These are phyloP conservation scores for Amiota minor DNA, from an alignment of 2,888 invertebrate genomes.

Conservation along the genomic window DNA sequence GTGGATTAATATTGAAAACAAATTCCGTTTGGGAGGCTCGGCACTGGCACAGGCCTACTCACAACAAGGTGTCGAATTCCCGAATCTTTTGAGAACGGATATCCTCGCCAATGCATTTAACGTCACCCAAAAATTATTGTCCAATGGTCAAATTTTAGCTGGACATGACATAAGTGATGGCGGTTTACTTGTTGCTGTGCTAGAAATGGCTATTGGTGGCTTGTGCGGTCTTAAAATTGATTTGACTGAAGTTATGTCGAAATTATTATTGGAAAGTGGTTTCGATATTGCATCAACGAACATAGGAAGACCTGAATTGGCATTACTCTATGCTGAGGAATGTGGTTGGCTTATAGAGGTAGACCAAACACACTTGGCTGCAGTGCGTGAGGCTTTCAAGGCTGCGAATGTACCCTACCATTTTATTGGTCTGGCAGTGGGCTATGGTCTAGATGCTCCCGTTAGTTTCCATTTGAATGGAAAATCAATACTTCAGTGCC, in stretches of 20 bases:
- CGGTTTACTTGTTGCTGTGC: slow-evolving; percentile 88
- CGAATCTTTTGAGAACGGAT: slow-evolving; percentile 85
- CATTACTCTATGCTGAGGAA: slow-evolving; percentile 88
- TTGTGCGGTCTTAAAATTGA: slow-evolving; percentile 84
- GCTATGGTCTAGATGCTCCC: slow-evolving; percentile 78
- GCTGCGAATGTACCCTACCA: slow-evolving; percentile 78
- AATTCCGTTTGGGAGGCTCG: slow-evolving; percentile 89
- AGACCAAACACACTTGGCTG: slow-evolving; percentile 74
- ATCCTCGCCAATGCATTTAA: slow-evolving; percentile 84
- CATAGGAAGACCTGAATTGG: slow-evolving; percentile 76
- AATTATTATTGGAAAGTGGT: slow-evolving; percentile 41
- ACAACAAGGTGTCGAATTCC: slow-evolving; percentile 85
- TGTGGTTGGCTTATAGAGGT: slow-evolving; percentile 90
- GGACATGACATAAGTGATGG: slow-evolving; percentile 99
- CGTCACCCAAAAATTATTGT: slow-evolving; percentile 87
- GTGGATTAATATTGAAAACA: slow-evolving; percentile 85
- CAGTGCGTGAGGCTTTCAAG: slow-evolving; percentile 79
- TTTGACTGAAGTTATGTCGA: slow-evolving; percentile 74
- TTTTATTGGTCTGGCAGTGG: slow-evolving; percentile 80
- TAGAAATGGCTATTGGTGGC: slow-evolving; percentile 98
- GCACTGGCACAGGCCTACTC: slow-evolving; percentile 92
- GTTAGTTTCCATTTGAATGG: slow-evolving; percentile 54
- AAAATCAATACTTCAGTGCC: slow-evolving; percentile 76
- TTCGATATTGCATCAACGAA: slow-evolving; percentile 58
- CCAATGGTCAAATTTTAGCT: slow-evolving; percentile 76